phyloP scores from a whole-genome alignment of 2,888 invertebrate species.

The Vannuccia rotundouncinata region DNA sequence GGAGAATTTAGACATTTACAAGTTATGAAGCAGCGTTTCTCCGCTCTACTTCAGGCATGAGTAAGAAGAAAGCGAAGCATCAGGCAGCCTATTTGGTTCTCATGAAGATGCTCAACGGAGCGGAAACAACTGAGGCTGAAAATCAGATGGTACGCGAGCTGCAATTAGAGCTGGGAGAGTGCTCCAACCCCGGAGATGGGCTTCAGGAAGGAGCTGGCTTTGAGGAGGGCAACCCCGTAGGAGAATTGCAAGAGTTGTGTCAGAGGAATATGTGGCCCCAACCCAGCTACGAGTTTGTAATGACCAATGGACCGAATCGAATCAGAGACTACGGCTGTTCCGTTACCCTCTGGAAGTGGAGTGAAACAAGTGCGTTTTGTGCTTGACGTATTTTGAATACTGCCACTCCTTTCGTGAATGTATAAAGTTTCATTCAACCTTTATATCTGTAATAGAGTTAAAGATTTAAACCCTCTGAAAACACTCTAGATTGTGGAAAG shows the following conservation, averaged over 20 bases:
- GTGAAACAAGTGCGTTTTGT: constrained; percentile 22
- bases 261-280: constrained; percentile 93
- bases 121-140: constrained; percentile 41
- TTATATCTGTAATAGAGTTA: not conserved
- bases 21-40: no score
- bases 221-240: constrained; percentile 75
- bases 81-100: constrained; percentile 83
- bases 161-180: not conserved
- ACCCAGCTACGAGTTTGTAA: constrained; percentile 79
- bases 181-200: not conserved
- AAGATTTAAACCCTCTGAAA: not conserved
- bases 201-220: not conserved
- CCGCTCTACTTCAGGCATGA: constrained; percentile 70
- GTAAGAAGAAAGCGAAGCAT: constrained; percentile 94
- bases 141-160: not conserved
- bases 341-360: constrained; percentile 71
- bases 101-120: constrained; percentile 63
- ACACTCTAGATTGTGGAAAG: constrained; percentile 25
- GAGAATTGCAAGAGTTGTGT: constrained; percentile 82
- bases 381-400: not conserved
- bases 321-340: constrained; percentile 86
- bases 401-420: no score
- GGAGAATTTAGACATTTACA: no score
- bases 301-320: constrained; percentile 79
- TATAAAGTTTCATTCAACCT: not conserved